These are phyloP conservation scores for Mormyrus iriodes DNA, from an alignment of 2,113 vertebrate genomes.

Conservation along the genomic window DNA sequence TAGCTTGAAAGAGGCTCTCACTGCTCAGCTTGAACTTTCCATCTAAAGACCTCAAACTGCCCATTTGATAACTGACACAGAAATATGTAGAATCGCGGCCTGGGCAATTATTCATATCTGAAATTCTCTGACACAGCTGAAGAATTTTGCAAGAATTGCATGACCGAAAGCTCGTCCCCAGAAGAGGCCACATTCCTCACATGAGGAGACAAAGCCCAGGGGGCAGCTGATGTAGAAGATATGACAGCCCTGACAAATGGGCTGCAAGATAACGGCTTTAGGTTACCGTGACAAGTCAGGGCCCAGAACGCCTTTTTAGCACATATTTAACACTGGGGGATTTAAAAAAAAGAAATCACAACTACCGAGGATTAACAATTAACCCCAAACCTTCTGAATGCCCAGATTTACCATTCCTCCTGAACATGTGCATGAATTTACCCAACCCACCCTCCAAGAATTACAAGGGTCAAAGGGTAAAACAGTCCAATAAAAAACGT, in stretches of 20 bases:
- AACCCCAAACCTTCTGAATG: not conserved
- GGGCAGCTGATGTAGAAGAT: not conserved
- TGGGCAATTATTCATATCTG: not conserved
- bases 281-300: not conserved
- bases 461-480: not conserved
- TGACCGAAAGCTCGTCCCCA: not conserved
- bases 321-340: not conserved
- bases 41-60: not conserved
- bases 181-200: slow-evolving; percentile 1
- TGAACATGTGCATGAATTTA: not conserved
- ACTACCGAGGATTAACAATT: not conserved
- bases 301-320: not conserved
- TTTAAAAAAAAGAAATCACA: not conserved
- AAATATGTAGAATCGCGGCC: not conserved
- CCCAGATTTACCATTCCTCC: not conserved
- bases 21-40: not conserved
- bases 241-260: not conserved
- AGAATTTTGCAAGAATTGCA: not conserved
- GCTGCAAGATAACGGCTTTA: not conserved
- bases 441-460: not conserved
- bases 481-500: not conserved
- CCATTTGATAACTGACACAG: not conserved
- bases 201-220: not conserved
- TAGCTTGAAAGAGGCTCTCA: not conserved
- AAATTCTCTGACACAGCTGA: not conserved